These are phyloP conservation scores for Meloidogyne exigua DNA, from an alignment of 1,140 invertebrate genomes.

Conservation along the genomic window DNA sequence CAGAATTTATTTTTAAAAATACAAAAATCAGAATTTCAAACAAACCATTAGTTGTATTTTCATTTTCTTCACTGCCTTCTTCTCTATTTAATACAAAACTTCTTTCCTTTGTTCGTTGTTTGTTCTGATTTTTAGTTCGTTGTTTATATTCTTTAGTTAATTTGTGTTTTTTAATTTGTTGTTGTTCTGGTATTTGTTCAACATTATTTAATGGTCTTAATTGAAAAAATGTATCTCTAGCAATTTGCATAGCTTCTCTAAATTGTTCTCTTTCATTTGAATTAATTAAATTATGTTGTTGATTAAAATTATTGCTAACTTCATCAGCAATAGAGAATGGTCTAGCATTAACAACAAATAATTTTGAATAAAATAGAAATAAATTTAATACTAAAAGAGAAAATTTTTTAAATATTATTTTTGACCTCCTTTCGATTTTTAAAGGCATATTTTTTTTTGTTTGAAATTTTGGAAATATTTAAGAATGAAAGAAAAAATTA, in stretches of 20 bases:
- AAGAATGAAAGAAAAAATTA: neutral
- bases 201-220: neutral
- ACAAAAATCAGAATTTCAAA: neutral
- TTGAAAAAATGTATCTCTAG: neutral
- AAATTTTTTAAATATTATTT: neutral
- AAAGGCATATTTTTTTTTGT: neutral
- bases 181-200: neutral
- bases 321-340: neutral
- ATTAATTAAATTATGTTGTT: neutral
- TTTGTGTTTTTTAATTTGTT: neutral
- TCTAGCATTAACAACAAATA: neutral
- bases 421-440: neutral
- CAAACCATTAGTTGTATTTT: neutral
- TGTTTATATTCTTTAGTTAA: neutral
- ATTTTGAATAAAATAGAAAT: neutral
- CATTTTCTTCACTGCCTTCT: neutral
- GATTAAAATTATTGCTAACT: neutral
- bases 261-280: conserved; percentile 5
- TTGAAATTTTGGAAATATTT: neutral
- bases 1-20: neutral
- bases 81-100: too few relatives aligned
- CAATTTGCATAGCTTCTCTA: conserved; percentile 2
- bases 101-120: neutral
- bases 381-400: neutral
- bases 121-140: neutral